Evolutionary conservation across 1,140 invertebrate genomes (phyloP), one percentile per base, ranked within the genome.

Genomic region (Caenorhabditis latens): DNA sequence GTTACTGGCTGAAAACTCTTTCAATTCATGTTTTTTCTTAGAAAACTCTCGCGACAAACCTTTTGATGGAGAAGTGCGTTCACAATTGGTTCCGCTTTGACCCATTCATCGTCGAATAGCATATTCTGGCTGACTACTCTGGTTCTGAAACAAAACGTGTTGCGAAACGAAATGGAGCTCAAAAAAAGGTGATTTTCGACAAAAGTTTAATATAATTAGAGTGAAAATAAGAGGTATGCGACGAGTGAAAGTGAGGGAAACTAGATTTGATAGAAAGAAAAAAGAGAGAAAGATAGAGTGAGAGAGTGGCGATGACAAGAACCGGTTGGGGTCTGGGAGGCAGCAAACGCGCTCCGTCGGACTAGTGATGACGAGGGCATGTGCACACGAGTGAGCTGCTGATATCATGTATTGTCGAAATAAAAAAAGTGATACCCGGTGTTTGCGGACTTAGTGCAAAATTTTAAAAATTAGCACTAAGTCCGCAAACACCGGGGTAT

Each of bases 81-180:
- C 11, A 79, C 71, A 79, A 79, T 79, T 50, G 71, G 71, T 24
- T 48, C 71, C n/a, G 71, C 71, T 79, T 79, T 79, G 6, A 42
- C 19, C 71, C 71, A 79, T 50, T 79, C 71, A 13, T 79, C 46
- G 19, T 79, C 71, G 46, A 79, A 79, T 19, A 21, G 63, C 63
- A 67, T 67, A 14, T 11, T 42, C 24, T 61, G 32, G 32, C 32
- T 32, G 32, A 32, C 32, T 32, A 32, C 32, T 32, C 32, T 32
- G 32, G 32, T 32, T 32, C 32, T 32, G 32, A 32, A 58, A 21
- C 16, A 21, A n/a, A 58, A 58, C 16, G 8, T 5, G 4, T 58
- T 58, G 8, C 8, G 13, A 40, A 11, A 21, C 32, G 61, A 32
- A 32, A 32, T 32, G 32, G 32, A 13, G 61, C 24, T 32, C 21